These are phyloP conservation scores for Tiliacea aurago DNA, from an alignment of 2,888 invertebrate genomes.

Conservation along the genomic window DNA sequence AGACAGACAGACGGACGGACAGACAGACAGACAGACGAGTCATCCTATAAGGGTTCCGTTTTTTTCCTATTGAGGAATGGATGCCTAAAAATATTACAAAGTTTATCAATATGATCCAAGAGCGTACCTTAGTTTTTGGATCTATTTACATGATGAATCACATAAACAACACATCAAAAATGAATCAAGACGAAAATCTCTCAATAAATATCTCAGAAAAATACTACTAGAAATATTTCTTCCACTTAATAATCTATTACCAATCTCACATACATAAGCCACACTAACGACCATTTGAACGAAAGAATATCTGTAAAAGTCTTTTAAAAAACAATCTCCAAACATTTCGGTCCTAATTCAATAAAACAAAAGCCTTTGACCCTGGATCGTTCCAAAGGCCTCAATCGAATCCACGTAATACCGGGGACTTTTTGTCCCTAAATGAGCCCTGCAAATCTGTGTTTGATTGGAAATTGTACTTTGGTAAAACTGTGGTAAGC, in stretches of 20 bases:
- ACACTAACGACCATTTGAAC: conserved; percentile 2
- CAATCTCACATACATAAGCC: neutral
- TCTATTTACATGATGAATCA: no score
- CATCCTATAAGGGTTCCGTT: no score
- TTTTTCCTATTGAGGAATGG: no score
- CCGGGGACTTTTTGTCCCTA: conserved; percentile 29
- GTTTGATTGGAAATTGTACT: conserved; percentile 49
- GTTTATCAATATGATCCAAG: no score
- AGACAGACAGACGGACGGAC: no score
- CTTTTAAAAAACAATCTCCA: conserved; percentile 41
- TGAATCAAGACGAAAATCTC: neutral
- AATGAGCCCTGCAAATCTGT: conserved; percentile 56
- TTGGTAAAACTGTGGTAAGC: conserved; percentile 41
- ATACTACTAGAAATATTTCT: neutral
- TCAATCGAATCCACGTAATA: conserved; percentile 16
- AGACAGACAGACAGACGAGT: no score
- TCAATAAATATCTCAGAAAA: neutral
- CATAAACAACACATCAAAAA: neutral
- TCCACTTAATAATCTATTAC: neutral
- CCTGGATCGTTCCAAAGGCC: conserved; percentile 14
- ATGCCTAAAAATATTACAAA: no score
- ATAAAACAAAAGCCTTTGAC: conserved; percentile 36
- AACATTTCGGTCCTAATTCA: conserved; percentile 49
- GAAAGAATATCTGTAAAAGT: neutral
- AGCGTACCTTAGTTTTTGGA: no score